These are phyloP conservation scores for Schizaphis graminum DNA, from an alignment of 2,888 invertebrate genomes.

Conservation along the genomic window DNA sequence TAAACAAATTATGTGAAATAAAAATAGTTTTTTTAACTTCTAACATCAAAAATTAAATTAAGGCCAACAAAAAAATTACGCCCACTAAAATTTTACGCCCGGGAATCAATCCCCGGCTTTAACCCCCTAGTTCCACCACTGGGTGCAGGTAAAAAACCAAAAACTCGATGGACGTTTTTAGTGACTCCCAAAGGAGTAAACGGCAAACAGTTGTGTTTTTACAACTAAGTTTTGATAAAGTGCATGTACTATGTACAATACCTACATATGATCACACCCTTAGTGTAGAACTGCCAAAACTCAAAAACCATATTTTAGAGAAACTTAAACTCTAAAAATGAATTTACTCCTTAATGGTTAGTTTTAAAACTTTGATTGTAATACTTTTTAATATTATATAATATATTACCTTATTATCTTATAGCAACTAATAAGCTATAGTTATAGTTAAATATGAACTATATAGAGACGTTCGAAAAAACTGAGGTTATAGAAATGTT, in stretches of 20 bases:
- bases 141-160: no score
- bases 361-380: background rate
- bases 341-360: background rate
- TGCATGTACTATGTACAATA: background rate
- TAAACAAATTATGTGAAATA: no score
- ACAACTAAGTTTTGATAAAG: conserved; percentile 30
- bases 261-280: background rate
- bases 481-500: background rate
- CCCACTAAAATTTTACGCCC: no score
- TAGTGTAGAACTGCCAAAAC: background rate
- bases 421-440: background rate
- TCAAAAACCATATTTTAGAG: background rate
- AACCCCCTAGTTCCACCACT: no score
- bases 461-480: background rate
- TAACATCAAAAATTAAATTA: no score
- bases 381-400: background rate
- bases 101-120: no score
- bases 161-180: conserved; percentile 40
- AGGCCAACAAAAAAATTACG: no score
- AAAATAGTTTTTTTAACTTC: no score
- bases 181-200: conserved; percentile 24
- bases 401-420: background rate
- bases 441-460: background rate
- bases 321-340: background rate
- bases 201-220: background rate